A percentile compares a stretch with the other conserved stretches of the same genome.
phyloP scores from a whole-genome alignment of 2,113 vertebrate species.

The Pagrus major region DNA sequence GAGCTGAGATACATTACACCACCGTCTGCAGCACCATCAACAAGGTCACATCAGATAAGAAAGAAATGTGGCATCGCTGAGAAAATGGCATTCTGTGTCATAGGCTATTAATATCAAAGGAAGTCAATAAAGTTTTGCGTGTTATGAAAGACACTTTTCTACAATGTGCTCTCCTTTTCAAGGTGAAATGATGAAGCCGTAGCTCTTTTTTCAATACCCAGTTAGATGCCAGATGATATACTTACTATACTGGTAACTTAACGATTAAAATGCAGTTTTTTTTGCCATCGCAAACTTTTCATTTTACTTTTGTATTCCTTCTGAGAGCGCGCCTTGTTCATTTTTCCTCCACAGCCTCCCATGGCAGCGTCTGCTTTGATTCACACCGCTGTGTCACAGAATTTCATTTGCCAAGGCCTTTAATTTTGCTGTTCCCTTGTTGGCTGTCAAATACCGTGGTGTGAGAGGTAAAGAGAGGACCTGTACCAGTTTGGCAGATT shows the following conservation, averaged over 20 bases:
- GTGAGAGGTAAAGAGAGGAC: slow-evolving; percentile 61
- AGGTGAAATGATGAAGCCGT: slow-evolving; percentile 66
- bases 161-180: slow-evolving; percentile 48
- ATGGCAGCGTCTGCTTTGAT: slow-evolving; percentile 66
- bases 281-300: slow-evolving; percentile 38
- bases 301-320: slow-evolving; percentile 49
- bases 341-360: slow-evolving; percentile 52
- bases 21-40: slow-evolving; percentile 33
- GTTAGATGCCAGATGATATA: slow-evolving; percentile 32
- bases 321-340: slow-evolving; percentile 28
- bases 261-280: slow-evolving; percentile 13
- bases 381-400: slow-evolving; percentile 67
- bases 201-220: slow-evolving; percentile 48
- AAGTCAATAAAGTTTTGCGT: slow-evolving; percentile 57
- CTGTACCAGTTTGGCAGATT: slow-evolving; percentile 68
- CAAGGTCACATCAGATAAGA: slow-evolving; percentile 63
- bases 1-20: slow-evolving; percentile 47
- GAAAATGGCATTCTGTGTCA: slow-evolving; percentile 65
- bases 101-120: slow-evolving; percentile 70
- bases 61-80: slow-evolving; percentile 12
- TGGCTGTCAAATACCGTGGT: slow-evolving; percentile 69
- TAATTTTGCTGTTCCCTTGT: slow-evolving; percentile 70
- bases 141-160: slow-evolving; percentile 38
- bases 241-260: slow-evolving; percentile 45
- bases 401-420: slow-evolving; percentile 76